Base-by-base conservation (phyloP, 2,888 invertebrate species). In the Plutella xylostella region DNA sequence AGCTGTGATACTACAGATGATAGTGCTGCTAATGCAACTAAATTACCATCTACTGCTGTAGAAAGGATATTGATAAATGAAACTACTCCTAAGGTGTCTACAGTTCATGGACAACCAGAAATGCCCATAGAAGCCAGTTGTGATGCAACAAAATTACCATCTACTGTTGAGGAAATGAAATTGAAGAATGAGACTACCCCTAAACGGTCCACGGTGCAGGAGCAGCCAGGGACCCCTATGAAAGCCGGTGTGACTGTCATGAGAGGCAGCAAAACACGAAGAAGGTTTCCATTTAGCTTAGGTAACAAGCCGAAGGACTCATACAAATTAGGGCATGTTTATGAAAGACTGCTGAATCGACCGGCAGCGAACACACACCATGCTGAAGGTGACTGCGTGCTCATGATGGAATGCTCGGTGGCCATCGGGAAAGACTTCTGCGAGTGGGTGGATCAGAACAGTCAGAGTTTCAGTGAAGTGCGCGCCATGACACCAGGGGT, bases 321-420 rank as follows among this genome's bases (percentile, higher is more conserved):
- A 3, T 90, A 87, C 57, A 87, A 85, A 63, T 63, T 92, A 7
- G 57, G 51, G 3, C 70, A 85, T 43, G 65, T 91, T 15, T 90
- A 87, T 60, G 67, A 85, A 46, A 75, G 88, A 42, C 61, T 88
- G 11, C 72, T 88, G 15, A 72, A 74, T 0, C 67, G 67, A 12
- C 55, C 66, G 0, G 70, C 86, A 0, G 42, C 58, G 2, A 63
- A 77, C 47, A 74, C 85, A 1, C 92, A 92, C 60, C 74, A 80
- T 37, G 91, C 92, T 1, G 92, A 92, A 59, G 85, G 73, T 35
- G 92, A 92, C 66, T 90, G 89, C 14, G 53, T 85, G 0, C 83
- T 87, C 67, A 70, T 90, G 12, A 63, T 90, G 25, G 84, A 86
- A 52, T 85, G 89, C 51, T 84, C 88, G 2, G 79, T 85, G 1